Evolutionary conservation across 2,797 vertebrate species (phyloP).

Genomic region (Spatula clypeata): DNA sequence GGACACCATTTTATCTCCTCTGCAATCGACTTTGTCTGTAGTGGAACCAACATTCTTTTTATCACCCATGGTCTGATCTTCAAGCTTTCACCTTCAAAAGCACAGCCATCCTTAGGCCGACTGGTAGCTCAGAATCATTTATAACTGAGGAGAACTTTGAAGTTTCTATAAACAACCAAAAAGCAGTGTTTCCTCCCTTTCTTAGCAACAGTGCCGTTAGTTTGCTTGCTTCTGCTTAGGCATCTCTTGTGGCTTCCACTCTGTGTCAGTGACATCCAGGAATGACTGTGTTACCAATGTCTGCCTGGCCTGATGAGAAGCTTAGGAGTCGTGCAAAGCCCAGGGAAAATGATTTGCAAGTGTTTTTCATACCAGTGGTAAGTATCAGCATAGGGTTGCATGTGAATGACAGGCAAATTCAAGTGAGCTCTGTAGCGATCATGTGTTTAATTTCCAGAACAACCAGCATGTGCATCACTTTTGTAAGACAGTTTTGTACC

Average conservation of each 20-base stretch:
- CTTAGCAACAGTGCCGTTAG: neutral
- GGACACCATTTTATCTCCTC: slow-evolving; percentile 62
- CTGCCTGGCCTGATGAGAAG: slow-evolving; percentile 5
- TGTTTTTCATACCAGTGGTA: slow-evolving; percentile 14
- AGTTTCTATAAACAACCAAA: slow-evolving; percentile 57
- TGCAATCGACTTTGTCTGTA: slow-evolving; percentile 32
- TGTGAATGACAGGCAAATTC: neutral
- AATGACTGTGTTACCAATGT: neutral
- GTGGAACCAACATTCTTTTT: slow-evolving; percentile 62
- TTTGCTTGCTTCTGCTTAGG: neutral
- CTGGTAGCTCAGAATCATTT: slow-evolving; percentile 61
- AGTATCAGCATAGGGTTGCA: neutral
- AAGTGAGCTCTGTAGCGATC: neutral
- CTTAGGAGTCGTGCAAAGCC: neutral
- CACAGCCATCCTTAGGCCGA: slow-evolving; percentile 49
- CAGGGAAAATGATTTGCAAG: neutral
- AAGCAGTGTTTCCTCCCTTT: slow-evolving; percentile 12
- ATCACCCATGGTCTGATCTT: slow-evolving; percentile 68
- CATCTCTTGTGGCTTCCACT: neutral
- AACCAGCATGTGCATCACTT: neutral
- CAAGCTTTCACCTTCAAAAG: slow-evolving; percentile 70
- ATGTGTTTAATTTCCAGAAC: slow-evolving; percentile 36
- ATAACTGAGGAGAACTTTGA: slow-evolving; percentile 61
- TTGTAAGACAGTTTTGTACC: slow-evolving; percentile 10
- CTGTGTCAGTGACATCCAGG: slow-evolving; percentile 35